These are phyloP conservation scores for Theonella swinhoei DNA, from an alignment of 37 sponge, comb jelly and placozoan genomes.

Conservation along the genomic window DNA sequence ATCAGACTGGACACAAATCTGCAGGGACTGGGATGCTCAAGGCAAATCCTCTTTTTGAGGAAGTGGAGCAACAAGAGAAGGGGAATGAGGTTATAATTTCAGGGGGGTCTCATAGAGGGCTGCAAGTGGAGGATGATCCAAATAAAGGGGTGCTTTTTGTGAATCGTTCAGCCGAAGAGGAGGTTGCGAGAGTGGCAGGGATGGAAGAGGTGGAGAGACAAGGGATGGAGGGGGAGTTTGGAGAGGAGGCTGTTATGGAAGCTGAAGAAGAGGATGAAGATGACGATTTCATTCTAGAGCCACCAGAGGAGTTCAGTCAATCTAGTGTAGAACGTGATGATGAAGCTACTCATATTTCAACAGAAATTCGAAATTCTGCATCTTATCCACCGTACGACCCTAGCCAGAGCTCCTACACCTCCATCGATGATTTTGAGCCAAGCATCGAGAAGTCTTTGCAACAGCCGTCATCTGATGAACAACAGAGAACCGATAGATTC, in stretches of 20 bases:
- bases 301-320: slow-evolving; percentile 13
- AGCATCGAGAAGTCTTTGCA: too few relatives aligned
- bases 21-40: background rate
- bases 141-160: background rate
- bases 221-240: background rate
- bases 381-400: too few relatives aligned
- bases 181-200: background rate
- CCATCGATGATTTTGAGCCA: background rate
- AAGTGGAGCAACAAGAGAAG: background rate
- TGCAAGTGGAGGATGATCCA: background rate
- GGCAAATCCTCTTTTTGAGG: background rate
- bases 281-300: slow-evolving; percentile 20
- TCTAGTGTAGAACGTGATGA: background rate
- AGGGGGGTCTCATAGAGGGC: background rate
- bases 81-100: background rate
- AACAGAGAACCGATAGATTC: background rate
- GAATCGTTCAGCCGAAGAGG: background rate
- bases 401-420: background rate
- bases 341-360: background rate
- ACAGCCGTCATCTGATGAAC: background rate
- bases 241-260: background rate
- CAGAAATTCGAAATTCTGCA: too few relatives aligned
- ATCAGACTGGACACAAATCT: background rate
- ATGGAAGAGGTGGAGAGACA: background rate
- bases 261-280: slow-evolving; percentile 3